Conservation (phyloP, 1,140 invertebrate species). For the Drepana arcuata region DNA sequence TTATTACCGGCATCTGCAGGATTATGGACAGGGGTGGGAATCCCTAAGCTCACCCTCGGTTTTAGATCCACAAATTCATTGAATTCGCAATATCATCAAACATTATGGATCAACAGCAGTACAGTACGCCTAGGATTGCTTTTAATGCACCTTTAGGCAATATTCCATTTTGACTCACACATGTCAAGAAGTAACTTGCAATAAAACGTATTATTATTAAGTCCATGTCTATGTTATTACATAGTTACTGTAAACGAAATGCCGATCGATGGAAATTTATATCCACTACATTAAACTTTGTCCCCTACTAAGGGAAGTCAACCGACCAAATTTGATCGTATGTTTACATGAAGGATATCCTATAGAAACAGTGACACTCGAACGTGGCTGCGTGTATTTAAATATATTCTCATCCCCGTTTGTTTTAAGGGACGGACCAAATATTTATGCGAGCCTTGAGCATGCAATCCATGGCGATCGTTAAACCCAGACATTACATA, state of each 20-base stretch:
- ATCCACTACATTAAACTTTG: constrained; percentile 24
- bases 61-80: constrained; percentile 25
- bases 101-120: constrained; percentile 2
- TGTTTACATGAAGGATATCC: constrained; percentile 6
- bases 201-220: too few species aligned
- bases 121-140: not conserved
- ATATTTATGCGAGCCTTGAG: too few species aligned
- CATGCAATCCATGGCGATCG: too few species aligned
- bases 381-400: too few species aligned
- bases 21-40: constrained; percentile 31
- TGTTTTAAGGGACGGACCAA: too few species aligned
- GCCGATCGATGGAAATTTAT: constrained; percentile 18
- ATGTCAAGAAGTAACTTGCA: too few species aligned
- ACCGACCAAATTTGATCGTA: constrained; percentile 18
- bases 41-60: constrained; percentile 19
- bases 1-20: constrained; percentile 33
- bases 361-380: constrained; percentile 3
- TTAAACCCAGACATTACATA: too few species aligned
- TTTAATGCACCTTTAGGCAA: too few species aligned
- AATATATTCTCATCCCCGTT: too few species aligned
- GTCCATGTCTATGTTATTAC: too few species aligned
- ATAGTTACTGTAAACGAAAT: too few species aligned
- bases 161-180: too few species aligned
- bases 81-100: constrained; percentile 23
- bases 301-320: constrained; percentile 19